Percentiles rank a stretch among this genome's conserved stretches.
phyloP scores from a whole-genome alignment of 2,113 vertebrate species.

The Ictalurus furcatus region DNA sequence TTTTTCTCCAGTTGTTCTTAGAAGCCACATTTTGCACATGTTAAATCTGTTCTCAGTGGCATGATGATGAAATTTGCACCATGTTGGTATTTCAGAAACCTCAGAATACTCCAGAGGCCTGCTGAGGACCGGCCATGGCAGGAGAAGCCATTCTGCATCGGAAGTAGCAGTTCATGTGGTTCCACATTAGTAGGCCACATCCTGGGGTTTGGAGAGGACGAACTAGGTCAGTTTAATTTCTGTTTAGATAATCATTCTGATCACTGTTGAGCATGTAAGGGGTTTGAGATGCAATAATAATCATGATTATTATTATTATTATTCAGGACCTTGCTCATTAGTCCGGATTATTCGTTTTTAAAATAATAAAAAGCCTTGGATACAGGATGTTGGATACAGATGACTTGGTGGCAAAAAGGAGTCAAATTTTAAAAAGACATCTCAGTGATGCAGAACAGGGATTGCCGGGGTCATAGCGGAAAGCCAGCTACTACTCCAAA shows the following conservation, averaged over 20 bases:
- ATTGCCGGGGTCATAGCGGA: conserved; percentile 38
- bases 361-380: neutral
- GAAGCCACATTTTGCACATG: neutral
- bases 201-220: conserved; percentile 96
- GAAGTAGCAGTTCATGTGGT: conserved; percentile 83
- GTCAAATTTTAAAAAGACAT: conserved; percentile 35
- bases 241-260: neutral
- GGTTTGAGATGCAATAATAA: neutral
- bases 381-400: neutral
- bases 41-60: neutral
- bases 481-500: conserved; percentile 42
- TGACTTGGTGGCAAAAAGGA: neutral
- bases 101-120: conserved; percentile 91
- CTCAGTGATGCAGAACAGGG: conserved; percentile 29
- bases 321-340: neutral
- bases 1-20: neutral
- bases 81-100: conserved; percentile 77
- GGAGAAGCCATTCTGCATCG: conserved; percentile 92
- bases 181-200: conserved; percentile 87
- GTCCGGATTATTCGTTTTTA: neutral
- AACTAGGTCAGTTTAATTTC: conserved; percentile 81
- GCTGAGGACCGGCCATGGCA: conserved; percentile 85
- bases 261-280: neutral
- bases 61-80: conserved; percentile 26
- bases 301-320: neutral